Base-by-base conservation (phyloP, 2,797 vertebrate genomes). In the Anableps anableps region DNA sequence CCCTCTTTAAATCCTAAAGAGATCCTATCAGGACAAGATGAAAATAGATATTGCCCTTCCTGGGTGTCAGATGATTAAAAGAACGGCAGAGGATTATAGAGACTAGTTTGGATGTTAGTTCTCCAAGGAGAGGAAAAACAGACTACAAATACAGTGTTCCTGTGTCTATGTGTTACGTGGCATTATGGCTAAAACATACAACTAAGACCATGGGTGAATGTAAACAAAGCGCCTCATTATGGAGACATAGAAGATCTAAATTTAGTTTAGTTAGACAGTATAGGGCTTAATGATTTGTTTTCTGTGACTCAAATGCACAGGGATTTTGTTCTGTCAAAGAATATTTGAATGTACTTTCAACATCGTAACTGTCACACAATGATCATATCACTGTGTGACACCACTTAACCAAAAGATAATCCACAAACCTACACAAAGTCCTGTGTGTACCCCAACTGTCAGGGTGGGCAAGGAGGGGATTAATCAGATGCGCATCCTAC, bases 1-100 rank as follows among this genome's bases (percentile, higher is more conserved):
- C 94, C 86, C 90, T 96, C 96, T 97, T 97, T 97, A 99, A 99
- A 98, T 98, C 98, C 97, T 96, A 95, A 96, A 96, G 96, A 98
- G 98, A 99, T 98, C 95, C 96, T 98, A 99, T 99, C 98, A 96
- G 95, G 89, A 96, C 94, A 93, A 96, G 97, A 98, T 98, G 96
- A 97, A 99, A 98, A 98, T 96, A 99, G 97, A 98, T 99, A 98
- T 97, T 97, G 97, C 95, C 95, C 96, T 97, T 95, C 95, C 97
- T 96, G 89, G 81, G 95, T 96, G 97, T 97, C 95, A 95, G 94
- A 95, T 98, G 96, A 98, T 99, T 98, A 98, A 96, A 98, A 97
- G 97, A 97, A 97, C 96, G 96, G 96, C 92, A 96, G 94, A 94
- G 97, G 98, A 98, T 99, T 98, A 99, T 94, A 85, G 89, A 92